Conservation (phyloP, 2,113 vertebrate species). For the Circaetus gallicus region DNA sequence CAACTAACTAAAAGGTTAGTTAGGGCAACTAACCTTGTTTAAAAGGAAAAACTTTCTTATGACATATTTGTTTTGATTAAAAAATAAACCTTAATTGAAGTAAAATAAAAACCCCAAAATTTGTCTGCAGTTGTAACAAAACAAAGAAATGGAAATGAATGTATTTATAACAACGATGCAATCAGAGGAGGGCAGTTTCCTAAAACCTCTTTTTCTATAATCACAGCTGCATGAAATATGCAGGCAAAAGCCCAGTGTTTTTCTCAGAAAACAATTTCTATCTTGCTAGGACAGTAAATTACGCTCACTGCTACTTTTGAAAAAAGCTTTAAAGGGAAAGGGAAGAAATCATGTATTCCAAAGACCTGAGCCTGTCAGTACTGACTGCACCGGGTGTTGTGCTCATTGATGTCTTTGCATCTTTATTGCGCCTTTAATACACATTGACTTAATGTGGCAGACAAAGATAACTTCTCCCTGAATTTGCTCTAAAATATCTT, state of each 20-base stretch:
- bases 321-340: background rate
- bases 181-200: background rate
- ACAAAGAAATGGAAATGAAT: background rate
- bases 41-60: background rate
- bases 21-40: background rate
- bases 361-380: background rate
- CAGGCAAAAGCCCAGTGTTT: background rate
- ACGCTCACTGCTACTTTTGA: background rate
- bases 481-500: background rate
- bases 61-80: background rate
- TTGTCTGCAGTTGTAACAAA: background rate
- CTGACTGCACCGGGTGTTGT: background rate
- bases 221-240: constrained; percentile 10
- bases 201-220: background rate
- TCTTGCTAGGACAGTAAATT: background rate
- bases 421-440: background rate
- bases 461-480: background rate
- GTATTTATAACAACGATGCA: background rate
- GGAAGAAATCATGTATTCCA: background rate
- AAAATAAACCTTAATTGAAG: background rate
- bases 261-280: constrained; percentile 22
- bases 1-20: no score
- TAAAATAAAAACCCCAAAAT: background rate
- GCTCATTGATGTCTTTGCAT: background rate
- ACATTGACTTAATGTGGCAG: background rate